Conservation (phyloP, 2,113 vertebrate genomes). For the Clarias macrocephalus region DNA sequence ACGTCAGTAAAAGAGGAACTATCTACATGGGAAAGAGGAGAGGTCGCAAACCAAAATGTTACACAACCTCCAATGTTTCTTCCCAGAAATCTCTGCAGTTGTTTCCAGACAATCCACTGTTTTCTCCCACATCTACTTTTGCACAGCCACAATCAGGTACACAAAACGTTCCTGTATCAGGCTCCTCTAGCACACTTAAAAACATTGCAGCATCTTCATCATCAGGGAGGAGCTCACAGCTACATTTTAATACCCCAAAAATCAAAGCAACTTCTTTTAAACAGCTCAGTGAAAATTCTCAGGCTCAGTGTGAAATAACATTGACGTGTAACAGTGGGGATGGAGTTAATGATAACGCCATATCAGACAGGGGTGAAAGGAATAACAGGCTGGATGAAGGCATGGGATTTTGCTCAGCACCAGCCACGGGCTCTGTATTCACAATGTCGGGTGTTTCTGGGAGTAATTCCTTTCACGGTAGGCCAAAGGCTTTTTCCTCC, state of each 20-base stretch:
- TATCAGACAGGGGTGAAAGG: slow-evolving; percentile 85
- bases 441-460: slow-evolving; percentile 61
- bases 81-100: slow-evolving; percentile 28
- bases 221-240: slow-evolving; percentile 19
- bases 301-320: slow-evolving; percentile 88
- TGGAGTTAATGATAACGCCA: slow-evolving; percentile 89
- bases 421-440: slow-evolving; percentile 68
- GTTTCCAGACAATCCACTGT: slow-evolving; percentile 23
- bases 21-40: slow-evolving; percentile 98
- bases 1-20: slow-evolving; percentile 97
- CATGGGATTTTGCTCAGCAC: slow-evolving; percentile 21
- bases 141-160: slow-evolving; percentile 25
- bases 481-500: slow-evolving; percentile 65
- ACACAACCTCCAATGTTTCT: slow-evolving; percentile 30
- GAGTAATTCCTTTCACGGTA: slow-evolving; percentile 67
- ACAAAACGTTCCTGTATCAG: slow-evolving; percentile 25
- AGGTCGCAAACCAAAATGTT: slow-evolving; percentile 91
- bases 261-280: slow-evolving; percentile 37
- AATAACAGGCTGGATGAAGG: slow-evolving; percentile 47
- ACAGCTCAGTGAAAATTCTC: slow-evolving; percentile 74
- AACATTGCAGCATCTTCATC: slow-evolving; percentile 7
- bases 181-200: slow-evolving; percentile 25
- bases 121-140: neutral
- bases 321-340: slow-evolving; percentile 90
- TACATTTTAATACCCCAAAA: slow-evolving; percentile 22